phyloP scores from a whole-genome alignment of 2,888 invertebrate species.

The Caenorhabditis panamensis region DNA sequence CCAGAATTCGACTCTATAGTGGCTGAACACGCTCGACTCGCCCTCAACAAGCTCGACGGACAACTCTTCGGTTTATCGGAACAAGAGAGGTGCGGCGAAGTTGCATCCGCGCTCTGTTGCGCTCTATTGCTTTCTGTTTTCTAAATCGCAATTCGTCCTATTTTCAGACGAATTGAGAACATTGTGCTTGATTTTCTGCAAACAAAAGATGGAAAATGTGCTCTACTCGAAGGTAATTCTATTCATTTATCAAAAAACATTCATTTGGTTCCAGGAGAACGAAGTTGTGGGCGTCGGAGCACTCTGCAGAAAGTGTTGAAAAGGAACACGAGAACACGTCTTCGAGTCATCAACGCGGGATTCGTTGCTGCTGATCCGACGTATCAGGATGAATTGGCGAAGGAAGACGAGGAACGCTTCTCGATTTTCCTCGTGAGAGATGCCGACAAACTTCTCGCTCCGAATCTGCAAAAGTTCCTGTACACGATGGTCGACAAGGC shows the following conservation, averaged over 20 bases:
- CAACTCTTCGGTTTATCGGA: constrained; percentile 39
- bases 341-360: constrained; percentile 57
- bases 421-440: constrained; percentile 54
- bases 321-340: constrained; percentile 13
- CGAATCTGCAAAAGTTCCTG: constrained; percentile 56
- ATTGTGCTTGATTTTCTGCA: constrained; percentile 48
- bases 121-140: not conserved
- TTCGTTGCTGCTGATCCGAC: constrained; percentile 52
- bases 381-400: constrained; percentile 47
- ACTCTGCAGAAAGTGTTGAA: constrained; percentile 36
- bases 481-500: constrained; percentile 62
- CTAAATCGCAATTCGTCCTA: constrained; percentile 8
- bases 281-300: constrained; percentile 53
- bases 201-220: constrained; percentile 56
- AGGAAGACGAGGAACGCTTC: constrained; percentile 41
- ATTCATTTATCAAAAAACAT: not conserved
- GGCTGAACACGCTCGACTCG: constrained; percentile 11
- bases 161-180: constrained; percentile 46
- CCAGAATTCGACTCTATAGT: not conserved
- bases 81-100: constrained; percentile 41
- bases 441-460: constrained; percentile 50
- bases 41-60: constrained; percentile 42
- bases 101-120: constrained; percentile 11
- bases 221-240: constrained; percentile 49
- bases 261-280: constrained; percentile 30